phyloP scores from a whole-genome alignment of 2,113 vertebrate species.

The Todiramphus chloris region DNA sequence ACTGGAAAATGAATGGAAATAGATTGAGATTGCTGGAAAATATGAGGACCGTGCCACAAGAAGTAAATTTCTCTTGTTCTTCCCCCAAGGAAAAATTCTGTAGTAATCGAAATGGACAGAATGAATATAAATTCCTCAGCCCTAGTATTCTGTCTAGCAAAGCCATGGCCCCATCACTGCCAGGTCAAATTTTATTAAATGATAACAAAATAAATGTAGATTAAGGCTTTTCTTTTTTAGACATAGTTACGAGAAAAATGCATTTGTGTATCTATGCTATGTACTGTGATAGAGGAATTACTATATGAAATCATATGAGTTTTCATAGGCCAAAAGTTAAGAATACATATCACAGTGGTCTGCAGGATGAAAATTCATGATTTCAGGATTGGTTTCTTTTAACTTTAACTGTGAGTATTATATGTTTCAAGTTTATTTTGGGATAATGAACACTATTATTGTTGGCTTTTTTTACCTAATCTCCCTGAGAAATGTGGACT shows the following conservation, averaged over 20 bases:
- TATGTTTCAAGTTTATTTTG: background rate
- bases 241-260: background rate
- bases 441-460: background rate
- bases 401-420: background rate
- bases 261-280: background rate
- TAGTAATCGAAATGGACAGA: background rate
- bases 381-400: background rate
- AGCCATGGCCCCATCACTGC: background rate
- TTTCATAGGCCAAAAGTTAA: background rate
- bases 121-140: background rate
- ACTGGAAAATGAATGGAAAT: conserved; percentile 18
- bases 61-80: conserved; percentile 18
- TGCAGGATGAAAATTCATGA: background rate
- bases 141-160: background rate
- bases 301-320: background rate
- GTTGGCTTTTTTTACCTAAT: background rate
- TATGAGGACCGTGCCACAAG: background rate
- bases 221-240: background rate
- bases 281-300: background rate
- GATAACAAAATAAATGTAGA: background rate
- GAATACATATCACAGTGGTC: background rate
- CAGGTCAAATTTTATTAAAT: conserved; percentile 9
- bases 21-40: conserved; percentile 24
- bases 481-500: background rate
- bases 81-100: background rate